Conservation (phyloP, 2,888 invertebrate species). For the Diplolepis rosae region DNA sequence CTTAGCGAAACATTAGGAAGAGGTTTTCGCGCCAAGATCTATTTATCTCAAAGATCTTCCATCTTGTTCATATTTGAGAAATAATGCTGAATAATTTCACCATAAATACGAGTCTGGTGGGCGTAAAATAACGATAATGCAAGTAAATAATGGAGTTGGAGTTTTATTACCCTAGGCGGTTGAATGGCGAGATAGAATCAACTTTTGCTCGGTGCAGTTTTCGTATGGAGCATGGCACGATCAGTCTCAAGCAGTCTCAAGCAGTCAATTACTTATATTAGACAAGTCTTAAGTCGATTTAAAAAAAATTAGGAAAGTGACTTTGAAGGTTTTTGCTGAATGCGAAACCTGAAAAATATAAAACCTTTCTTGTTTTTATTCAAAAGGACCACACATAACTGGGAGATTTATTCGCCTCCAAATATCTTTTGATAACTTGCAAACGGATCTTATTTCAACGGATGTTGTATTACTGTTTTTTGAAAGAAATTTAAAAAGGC, state of each 20-base stretch:
- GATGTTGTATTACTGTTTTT: neutral
- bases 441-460: neutral
- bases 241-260: neutral
- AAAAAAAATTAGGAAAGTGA: neutral
- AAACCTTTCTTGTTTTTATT: neutral
- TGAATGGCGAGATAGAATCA: conserved; percentile 71
- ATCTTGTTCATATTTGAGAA: conserved; percentile 70
- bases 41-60: conserved; percentile 62
- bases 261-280: neutral
- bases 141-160: conserved; percentile 72
- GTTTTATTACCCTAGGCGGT: conserved; percentile 71
- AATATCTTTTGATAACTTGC: neutral
- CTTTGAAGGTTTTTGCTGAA: neutral
- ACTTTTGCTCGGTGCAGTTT: conserved; percentile 46
- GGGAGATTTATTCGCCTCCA: neutral
- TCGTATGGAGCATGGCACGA: neutral
- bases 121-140: conserved; percentile 73
- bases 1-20: conserved; percentile 45
- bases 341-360: neutral
- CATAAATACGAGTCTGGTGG: conserved; percentile 71
- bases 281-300: neutral
- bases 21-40: conserved; percentile 46
- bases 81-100: conserved; percentile 72
- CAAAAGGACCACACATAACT: neutral
- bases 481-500: neutral